phyloP scores from a whole-genome alignment of 2,113 vertebrate species.

The Ciconia maguari region DNA sequence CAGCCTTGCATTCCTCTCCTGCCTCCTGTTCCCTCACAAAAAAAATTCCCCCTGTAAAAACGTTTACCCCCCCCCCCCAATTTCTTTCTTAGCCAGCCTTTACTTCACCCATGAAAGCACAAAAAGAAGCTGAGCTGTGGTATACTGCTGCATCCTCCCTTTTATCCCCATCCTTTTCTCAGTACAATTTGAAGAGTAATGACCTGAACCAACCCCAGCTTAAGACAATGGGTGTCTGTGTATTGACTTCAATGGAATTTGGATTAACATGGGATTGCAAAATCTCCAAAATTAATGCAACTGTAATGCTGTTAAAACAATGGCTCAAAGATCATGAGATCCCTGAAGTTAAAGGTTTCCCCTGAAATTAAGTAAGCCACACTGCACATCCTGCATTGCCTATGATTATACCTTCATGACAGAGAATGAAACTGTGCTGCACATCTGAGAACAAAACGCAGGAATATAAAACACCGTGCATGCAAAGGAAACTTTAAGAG shows the following conservation, averaged over 20 bases:
- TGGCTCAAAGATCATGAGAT: neutral
- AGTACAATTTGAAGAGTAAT: neutral
- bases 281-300: conserved; percentile 46
- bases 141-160: neutral
- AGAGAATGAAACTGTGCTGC: neutral
- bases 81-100: neutral
- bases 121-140: neutral
- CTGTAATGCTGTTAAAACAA: conserved; percentile 56
- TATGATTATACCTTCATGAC: neutral
- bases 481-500: neutral
- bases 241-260: conserved; percentile 36
- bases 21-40: neutral
- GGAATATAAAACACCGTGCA: rapidly evolving
- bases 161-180: neutral
- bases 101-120: neutral
- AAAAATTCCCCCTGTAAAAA: neutral
- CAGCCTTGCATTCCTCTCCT: neutral
- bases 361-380: conserved; percentile 22
- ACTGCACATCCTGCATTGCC: neutral
- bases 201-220: conserved; percentile 40
- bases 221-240: conserved; percentile 33
- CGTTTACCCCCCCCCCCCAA: neutral
- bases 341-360: conserved; percentile 9
- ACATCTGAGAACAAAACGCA: neutral
- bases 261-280: conserved; percentile 51